Percentiles rank a stretch among this genome's conserved stretches.
These are phyloP conservation scores for Crocodylus rhombifer DNA, from an alignment of 2,797 vertebrate genomes.

Conservation along the genomic window DNA sequence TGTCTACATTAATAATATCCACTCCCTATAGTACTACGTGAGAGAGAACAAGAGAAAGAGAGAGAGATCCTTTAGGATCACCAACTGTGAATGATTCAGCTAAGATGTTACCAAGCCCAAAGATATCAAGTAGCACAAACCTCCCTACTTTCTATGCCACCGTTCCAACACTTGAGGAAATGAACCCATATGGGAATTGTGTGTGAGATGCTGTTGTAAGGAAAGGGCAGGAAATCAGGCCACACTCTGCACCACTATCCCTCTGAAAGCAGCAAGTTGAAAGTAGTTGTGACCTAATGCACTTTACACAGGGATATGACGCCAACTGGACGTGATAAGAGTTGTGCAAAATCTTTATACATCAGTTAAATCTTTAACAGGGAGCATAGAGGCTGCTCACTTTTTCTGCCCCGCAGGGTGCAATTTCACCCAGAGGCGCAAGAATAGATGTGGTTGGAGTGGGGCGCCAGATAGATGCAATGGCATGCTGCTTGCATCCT, in stretches of 20 bases:
- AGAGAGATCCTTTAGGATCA: constrained; percentile 17
- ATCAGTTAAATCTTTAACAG: not conserved
- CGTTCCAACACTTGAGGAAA: constrained; percentile 42
- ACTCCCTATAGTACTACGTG: not conserved
- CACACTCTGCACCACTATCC: not conserved
- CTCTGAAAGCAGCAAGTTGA: not conserved
- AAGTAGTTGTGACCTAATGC: not conserved
- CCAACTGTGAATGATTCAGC: constrained; percentile 61
- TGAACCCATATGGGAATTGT: constrained; percentile 65
- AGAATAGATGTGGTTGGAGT: constrained; percentile 36
- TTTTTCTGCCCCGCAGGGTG: not conserved
- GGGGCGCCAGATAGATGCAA: constrained; percentile 54
- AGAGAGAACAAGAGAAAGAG: not conserved
- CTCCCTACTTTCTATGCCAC: constrained; percentile 40
- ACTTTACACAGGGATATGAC: not conserved
- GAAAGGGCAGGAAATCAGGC: constrained; percentile 32
- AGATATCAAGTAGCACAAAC: constrained; percentile 56
- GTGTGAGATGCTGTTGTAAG: not conserved
- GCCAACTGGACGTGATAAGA: not conserved
- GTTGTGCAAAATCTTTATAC: not conserved
- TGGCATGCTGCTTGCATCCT: constrained; percentile 27
- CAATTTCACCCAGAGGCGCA: constrained; percentile 18
- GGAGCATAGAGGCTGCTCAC: not conserved
- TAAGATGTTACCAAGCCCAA: constrained; percentile 43
- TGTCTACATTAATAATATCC: constrained; percentile 52